These are phyloP conservation scores for Leucania comma DNA, from an alignment of 2,888 invertebrate species.

Conservation along the genomic window DNA sequence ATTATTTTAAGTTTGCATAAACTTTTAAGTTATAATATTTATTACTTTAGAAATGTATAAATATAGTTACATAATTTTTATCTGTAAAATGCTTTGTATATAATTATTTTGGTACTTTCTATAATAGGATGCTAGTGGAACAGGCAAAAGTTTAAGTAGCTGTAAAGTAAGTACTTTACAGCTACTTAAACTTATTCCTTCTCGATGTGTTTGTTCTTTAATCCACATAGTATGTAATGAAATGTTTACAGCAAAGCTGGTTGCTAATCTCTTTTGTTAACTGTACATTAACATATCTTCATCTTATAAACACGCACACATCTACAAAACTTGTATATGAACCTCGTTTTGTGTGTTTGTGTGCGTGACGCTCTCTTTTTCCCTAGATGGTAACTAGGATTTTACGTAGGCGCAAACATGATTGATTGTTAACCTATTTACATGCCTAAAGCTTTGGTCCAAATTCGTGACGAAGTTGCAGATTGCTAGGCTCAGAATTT, in stretches of 20 bases:
- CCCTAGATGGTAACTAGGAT: slow-evolving; percentile 51
- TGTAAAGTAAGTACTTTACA: too few species aligned
- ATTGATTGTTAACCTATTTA: slow-evolving; percentile 38
- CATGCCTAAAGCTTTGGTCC: slow-evolving; percentile 10
- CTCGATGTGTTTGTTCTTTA: background rate
- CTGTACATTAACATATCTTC: slow-evolving; percentile 36
- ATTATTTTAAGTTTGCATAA: too few species aligned
- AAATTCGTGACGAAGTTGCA: slow-evolving; percentile 12
- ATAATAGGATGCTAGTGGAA: too few species aligned
- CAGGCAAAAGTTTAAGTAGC: too few species aligned
- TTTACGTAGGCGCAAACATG: slow-evolving; percentile 42
- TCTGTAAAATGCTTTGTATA: too few species aligned
- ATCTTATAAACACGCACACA: slow-evolving; percentile 47
- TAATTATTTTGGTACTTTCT: too few species aligned
- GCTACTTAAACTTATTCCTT: too few species aligned
- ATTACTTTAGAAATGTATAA: too few species aligned
- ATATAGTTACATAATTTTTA: too few species aligned
- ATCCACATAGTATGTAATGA: background rate
- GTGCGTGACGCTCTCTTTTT: slow-evolving; percentile 48
- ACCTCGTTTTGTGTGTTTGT: slow-evolving; percentile 14
- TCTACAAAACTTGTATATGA: background rate
- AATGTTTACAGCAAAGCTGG: background rate
- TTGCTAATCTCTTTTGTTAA: slow-evolving; percentile 10
- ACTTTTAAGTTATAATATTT: too few species aligned
- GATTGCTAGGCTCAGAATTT: background rate